Evolutionary conservation across 2,797 vertebrate species (phyloP).

Genomic region (Macropus fuliginosus): DNA sequence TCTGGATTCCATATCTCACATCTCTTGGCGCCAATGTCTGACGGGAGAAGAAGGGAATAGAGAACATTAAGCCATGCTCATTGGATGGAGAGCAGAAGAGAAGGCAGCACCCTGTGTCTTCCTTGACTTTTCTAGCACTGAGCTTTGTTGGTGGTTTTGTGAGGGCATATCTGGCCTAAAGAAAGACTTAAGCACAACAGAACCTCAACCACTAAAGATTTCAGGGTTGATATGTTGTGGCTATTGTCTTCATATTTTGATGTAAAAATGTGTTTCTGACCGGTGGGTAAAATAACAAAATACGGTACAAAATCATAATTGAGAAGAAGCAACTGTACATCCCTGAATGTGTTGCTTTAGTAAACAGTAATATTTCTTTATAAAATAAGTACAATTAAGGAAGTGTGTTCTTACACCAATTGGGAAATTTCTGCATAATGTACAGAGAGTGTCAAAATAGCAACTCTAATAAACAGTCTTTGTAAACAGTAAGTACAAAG

Average conservation of each 20-base stretch:
- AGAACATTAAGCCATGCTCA: constrained; percentile 65
- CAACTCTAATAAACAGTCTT: constrained; percentile 92
- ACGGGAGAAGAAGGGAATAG: constrained; percentile 26
- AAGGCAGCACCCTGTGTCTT: too few species aligned
- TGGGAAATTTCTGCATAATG: constrained; percentile 91
- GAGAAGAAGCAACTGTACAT: constrained; percentile 79
- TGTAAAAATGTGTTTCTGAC: constrained; percentile 75
- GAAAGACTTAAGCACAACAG: constrained; percentile 75
- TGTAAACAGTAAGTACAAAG: constrained; percentile 94
- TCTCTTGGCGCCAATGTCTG: constrained; percentile 13
- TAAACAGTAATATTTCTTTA: constrained; percentile 96
- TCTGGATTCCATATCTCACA: constrained; percentile 14
- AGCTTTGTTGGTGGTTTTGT: constrained; percentile 56
- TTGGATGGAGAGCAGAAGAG: constrained; percentile 21
- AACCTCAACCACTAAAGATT: constrained; percentile 63
- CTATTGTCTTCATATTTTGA: constrained; percentile 78
- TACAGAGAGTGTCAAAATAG: constrained; percentile 93
- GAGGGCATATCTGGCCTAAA: constrained; percentile 67
- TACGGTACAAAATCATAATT: constrained; percentile 72
- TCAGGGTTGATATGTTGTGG: constrained; percentile 64
- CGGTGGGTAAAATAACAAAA: constrained; percentile 71
- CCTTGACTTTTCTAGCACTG: too few species aligned
- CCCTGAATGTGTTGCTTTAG: constrained; percentile 86
- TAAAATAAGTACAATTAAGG: constrained; percentile 96
- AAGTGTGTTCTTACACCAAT: constrained; percentile 92